A percentile compares a stretch with the other conserved stretches of the same genome.
These are phyloP conservation scores for Leptobrachium ailaonicum DNA, from an alignment of 2,113 vertebrate genomes.

Conservation along the genomic window DNA sequence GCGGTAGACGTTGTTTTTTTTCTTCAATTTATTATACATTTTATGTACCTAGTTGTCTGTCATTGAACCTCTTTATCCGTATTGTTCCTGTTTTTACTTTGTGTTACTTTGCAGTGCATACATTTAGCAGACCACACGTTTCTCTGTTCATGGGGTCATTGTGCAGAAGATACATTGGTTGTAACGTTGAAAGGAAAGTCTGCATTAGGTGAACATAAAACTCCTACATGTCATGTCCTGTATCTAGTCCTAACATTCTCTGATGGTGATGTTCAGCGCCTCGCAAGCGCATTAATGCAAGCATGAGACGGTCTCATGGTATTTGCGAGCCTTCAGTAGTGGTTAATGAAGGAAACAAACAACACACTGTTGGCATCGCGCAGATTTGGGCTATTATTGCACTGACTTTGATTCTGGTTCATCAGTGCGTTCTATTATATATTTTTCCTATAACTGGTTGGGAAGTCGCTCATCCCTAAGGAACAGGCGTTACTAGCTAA, in stretches of 20 bases:
- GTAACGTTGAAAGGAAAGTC: no score
- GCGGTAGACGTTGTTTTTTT: no score
- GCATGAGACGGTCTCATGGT: slow-evolving; percentile 33
- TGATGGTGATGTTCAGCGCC: slow-evolving; percentile 21
- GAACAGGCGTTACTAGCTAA: slow-evolving; percentile 8
- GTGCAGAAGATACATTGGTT: no score
- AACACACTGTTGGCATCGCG: slow-evolving; percentile 30
- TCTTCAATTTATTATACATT: no score
- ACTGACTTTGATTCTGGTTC: slow-evolving; percentile 31
- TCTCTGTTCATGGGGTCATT: no score
- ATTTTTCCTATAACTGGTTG: background rate
- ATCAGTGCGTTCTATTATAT: slow-evolving; percentile 17
- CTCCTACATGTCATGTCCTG: slow-evolving; percentile 14
- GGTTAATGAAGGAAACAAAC: slow-evolving; percentile 45
- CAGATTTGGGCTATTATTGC: slow-evolving; percentile 40
- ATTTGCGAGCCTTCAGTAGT: slow-evolving; percentile 30
- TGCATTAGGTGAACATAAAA: slow-evolving; percentile 3
- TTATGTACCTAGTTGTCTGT: no score
- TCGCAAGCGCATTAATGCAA: slow-evolving; percentile 14
- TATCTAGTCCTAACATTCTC: background rate
- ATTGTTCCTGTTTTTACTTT: no score
- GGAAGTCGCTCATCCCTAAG: background rate
- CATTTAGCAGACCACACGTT: no score
- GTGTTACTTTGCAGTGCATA: no score
- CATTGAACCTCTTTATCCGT: no score